Evolutionary conservation across 2,113 vertebrate genomes (phyloP).

Genomic region (Arizona elegans): DNA sequence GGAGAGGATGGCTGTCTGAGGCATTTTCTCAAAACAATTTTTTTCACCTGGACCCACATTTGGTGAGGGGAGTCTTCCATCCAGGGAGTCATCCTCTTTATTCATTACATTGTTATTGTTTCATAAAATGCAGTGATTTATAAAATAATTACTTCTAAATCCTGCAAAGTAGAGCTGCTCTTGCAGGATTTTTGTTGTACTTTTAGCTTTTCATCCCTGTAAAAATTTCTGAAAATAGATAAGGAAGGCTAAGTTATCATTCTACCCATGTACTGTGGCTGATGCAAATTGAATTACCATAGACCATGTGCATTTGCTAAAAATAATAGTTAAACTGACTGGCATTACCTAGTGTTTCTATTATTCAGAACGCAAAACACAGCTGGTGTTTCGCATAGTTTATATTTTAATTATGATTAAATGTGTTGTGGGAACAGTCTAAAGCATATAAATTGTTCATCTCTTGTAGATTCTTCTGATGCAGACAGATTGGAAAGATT

Average conservation of each 20-base stretch:
- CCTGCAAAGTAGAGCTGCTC: neutral
- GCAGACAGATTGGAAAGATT: conserved; percentile 91
- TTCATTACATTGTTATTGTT: neutral
- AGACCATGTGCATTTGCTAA: neutral
- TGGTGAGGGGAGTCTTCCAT: neutral
- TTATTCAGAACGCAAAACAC: neutral
- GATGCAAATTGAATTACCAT: neutral
- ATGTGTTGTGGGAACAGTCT: neutral
- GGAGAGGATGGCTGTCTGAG: neutral
- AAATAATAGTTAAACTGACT: neutral
- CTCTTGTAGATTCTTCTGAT: conserved; percentile 86
- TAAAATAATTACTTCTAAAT: neutral
- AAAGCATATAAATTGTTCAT: neutral
- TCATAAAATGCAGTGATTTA: neutral
- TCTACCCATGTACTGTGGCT: neutral
- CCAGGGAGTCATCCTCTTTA: neutral
- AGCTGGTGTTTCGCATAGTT: neutral
- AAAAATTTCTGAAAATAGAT: neutral
- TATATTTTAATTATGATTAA: neutral
- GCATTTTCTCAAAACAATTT: neutral
- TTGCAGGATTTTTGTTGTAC: neutral
- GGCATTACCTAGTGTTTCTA: neutral
- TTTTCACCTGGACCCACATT: neutral
- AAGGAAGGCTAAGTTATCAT: neutral
- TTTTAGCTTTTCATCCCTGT: neutral